These are phyloP conservation scores for Acleris emargana DNA, from an alignment of 2,888 invertebrate genomes.

Conservation along the genomic window DNA sequence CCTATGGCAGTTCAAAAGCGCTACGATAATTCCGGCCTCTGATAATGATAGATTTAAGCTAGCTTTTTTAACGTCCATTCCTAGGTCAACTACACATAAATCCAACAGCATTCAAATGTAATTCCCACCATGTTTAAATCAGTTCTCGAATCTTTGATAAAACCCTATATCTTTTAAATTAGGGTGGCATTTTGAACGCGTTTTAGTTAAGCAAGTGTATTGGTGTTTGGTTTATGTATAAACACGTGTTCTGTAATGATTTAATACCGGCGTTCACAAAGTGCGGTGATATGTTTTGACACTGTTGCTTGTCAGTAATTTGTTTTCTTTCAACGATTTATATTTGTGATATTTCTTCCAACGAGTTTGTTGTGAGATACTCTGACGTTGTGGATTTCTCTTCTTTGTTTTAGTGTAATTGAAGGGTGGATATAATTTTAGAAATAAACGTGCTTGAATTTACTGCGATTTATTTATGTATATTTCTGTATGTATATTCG, in stretches of 20 bases:
- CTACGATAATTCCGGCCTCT: too few species aligned
- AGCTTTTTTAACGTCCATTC: too few species aligned
- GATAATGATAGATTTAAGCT: too few species aligned
- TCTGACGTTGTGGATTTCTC: too few species aligned
- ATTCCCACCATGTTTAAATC: background rate
- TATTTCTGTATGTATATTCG: too few species aligned
- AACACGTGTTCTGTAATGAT: constrained; percentile 8
- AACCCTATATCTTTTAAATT: background rate
- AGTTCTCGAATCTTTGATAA: background rate
- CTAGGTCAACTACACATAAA: too few species aligned
- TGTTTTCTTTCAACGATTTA: constrained; percentile 6
- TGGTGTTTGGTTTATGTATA: constrained; percentile 1
- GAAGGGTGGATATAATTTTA: too few species aligned
- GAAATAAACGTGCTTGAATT: too few species aligned
- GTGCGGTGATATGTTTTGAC: constrained; percentile 5
- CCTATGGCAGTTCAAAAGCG: too few species aligned
- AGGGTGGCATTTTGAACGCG: background rate
- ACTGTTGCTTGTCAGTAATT: constrained; percentile 2
- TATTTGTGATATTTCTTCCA: background rate
- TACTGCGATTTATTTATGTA: too few species aligned
- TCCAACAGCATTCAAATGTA: background rate
- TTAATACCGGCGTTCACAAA: constrained; percentile 9
- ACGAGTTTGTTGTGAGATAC: background rate
- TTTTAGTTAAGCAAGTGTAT: background rate
- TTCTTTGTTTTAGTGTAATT: too few species aligned